Evolutionary conservation across 2,113 vertebrate genomes (phyloP).

Genomic region (Bombycilla garrulus): DNA sequence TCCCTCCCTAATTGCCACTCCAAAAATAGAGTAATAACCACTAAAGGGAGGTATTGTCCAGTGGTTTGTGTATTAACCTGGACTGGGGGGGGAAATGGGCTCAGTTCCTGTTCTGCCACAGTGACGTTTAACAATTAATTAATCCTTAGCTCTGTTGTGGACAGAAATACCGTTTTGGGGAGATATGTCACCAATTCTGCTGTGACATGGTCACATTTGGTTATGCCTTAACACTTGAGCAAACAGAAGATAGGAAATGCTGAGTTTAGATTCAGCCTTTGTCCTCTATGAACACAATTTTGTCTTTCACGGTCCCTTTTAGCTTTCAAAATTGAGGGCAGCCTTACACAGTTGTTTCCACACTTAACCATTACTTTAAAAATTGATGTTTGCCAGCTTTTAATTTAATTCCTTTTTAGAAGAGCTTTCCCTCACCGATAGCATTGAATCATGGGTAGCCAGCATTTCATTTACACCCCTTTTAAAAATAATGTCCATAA

Average conservation of each 20-base stretch:
- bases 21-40: slow-evolving; percentile 14
- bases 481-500: not conserved
- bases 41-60: not conserved
- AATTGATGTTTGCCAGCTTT: not conserved
- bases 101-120: slow-evolving; percentile 22
- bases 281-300: not conserved
- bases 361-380: not conserved
- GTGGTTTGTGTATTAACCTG: not conserved
- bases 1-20: not conserved
- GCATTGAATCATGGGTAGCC: not conserved
- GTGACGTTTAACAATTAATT: not conserved
- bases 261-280: not conserved
- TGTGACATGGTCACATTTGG: not conserved
- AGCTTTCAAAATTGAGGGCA: not conserved
- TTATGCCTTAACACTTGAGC: not conserved
- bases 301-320: not conserved
- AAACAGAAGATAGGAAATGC: not conserved
- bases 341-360: not conserved
- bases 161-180: not conserved
- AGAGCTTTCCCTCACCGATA: not conserved
- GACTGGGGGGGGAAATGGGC: not conserved
- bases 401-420: not conserved
- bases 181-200: not conserved
- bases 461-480: not conserved
- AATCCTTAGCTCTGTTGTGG: not conserved